Evolutionary conservation across 2,797 vertebrate species (phyloP).

Genomic region (Chelidonichthys spinosus): DNA sequence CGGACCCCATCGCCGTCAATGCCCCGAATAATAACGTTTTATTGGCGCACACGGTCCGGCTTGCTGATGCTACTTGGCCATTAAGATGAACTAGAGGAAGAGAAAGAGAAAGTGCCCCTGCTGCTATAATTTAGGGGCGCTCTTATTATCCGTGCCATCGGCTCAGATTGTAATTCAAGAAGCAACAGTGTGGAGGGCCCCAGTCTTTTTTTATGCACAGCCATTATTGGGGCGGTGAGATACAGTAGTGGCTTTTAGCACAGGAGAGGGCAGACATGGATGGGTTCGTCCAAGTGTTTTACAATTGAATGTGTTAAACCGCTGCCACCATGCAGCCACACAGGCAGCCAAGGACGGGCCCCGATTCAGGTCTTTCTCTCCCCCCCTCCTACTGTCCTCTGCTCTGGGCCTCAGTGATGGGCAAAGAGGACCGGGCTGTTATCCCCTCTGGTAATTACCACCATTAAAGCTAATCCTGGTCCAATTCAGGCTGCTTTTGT

Average conservation of each 20-base stretch:
- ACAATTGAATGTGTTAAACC: conserved; percentile 88
- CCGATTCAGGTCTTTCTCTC: conserved; percentile 65
- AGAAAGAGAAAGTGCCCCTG: conserved; percentile 60
- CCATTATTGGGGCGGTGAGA: conserved; percentile 85
- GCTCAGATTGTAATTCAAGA: conserved; percentile 88
- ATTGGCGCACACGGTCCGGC: conserved; percentile 70
- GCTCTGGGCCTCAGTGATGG: conserved; percentile 79
- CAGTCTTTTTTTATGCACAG: conserved; percentile 75
- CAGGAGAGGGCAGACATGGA: conserved; percentile 85
- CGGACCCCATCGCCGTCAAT: conserved; percentile 72
- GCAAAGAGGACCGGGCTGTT: conserved; percentile 82
- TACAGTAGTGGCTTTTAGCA: conserved; percentile 86
- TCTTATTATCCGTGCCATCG: conserved; percentile 86
- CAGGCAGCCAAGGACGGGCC: conserved; percentile 68
- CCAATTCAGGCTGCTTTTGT: conserved; percentile 86
- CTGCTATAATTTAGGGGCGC: conserved; percentile 84
- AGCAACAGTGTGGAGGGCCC: conserved; percentile 83
- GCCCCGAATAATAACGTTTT: conserved; percentile 80
- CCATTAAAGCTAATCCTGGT: conserved; percentile 86
- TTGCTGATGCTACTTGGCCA: conserved; percentile 67
- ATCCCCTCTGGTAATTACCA: conserved; percentile 85
- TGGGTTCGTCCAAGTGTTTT: conserved; percentile 86
- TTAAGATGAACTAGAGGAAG: conserved; percentile 63
- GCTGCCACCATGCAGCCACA: conserved; percentile 75
- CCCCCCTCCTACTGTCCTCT: conserved; percentile 77